Evolutionary conservation across 2,888 invertebrate species (phyloP), one percentile per base, ranked within the genome.

Genomic region (Drosophila kokeensis): DNA sequence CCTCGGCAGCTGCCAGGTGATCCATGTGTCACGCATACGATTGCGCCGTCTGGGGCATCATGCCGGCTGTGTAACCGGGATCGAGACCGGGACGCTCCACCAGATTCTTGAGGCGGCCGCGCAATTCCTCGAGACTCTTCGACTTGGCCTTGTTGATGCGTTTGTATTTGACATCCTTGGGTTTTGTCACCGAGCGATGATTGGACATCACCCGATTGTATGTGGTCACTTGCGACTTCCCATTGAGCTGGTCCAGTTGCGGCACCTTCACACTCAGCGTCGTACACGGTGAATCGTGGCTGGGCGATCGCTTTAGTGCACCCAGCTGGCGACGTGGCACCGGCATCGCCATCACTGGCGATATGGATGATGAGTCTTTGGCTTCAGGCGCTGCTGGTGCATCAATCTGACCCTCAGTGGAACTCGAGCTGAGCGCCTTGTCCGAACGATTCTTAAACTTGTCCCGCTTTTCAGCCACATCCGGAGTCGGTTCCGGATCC

Each of bases 121-220:
- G 94, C 67, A 97, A 91, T 90, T 97, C 97, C 88, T 97, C 97
- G 79, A 97, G 94, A 88, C 97, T 97, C 93, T 97, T 97, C 73
- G 97, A 97, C 92, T 97, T 97, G 7, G 97, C 97, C 92, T 97
- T 97, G 92, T 97, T 97, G 92, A 97, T 97, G 90, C 97, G 95
- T 92, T 97, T 97, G 94, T 97, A 97, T 93, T 97, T 97, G 38
- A 97, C 97, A 92, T 98, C 97, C 94, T 97, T 97, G 77, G 97
- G 97, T 92, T 97, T 97, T 7, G 97, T 97, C 59, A 98, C 97
- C 60, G 97, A 97, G 76, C 97, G 94, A 92, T 98, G 97, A 93
- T 97, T 97, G 53, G 97, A 97, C 97, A 97, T 97, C 67, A 97
- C 97, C 80, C 97, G 94, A 93, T 97, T 97, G 93, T 96, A 97